Evolutionary conservation across 2,113 vertebrate species (phyloP), one percentile per base, ranked within the genome.

Genomic region (Ameiurus melas): DNA sequence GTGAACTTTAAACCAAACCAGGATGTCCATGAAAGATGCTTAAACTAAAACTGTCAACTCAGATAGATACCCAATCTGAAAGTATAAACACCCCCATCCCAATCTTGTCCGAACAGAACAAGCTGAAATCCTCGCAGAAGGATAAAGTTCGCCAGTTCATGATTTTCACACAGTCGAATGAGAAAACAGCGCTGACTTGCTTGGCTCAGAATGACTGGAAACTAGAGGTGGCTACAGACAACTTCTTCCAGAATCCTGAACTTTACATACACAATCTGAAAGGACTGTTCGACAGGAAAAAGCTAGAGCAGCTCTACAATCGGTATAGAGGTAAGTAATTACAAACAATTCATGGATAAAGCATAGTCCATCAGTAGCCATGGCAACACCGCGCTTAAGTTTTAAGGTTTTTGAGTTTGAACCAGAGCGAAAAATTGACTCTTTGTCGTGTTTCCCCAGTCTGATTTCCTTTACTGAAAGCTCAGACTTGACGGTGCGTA

Each of bases 131-230:
- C 93, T 99, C 98, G 90, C 98, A 99, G 96, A 99, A 99, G 97
- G 98, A 99, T 97, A 99, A 99, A 97, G 97, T 99, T 96, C 98
- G 98, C 91, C 98, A 99, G 96, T 99, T 99, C 94, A 98, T 99
- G 97, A 97, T 99, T 95, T 99, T 99, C 96, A 99, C 98, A 10
- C 98, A 99, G 81, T 97, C 98, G 64, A 99, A 97, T 90, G 98
- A 99, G 95, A 99, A 98, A 95, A 99, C 97, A 85, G 98, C 98
- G 57, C 96, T 99, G 93, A 97, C 96, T 94, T 99, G 97, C 93
- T 94, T 99, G 83, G 97, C 97, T 89, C 98, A 99, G 89, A 99
- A 99, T 97, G 98, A 99, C 95, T 99, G 98, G 98, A 99, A 99
- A 95, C 94, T 99, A 97, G 98, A 99, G 91, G 97, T 99, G 93